Evolutionary conservation across 2,113 vertebrate genomes (phyloP), one percentile per base, ranked within the genome.

Genomic region (Vulpes lagopus): DNA sequence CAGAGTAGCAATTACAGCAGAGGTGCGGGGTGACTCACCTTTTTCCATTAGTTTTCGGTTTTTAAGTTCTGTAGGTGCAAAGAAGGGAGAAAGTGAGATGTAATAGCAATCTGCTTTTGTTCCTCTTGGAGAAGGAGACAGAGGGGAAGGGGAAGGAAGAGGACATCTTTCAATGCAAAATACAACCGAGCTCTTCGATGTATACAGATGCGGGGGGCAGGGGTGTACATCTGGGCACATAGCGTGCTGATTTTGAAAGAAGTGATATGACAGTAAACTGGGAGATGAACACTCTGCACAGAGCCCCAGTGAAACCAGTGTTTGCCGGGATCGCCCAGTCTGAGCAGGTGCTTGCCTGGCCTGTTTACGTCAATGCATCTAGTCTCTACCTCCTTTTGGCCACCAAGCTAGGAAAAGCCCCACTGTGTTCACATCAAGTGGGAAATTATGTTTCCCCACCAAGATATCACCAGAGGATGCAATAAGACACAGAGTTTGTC

Each of bases 361-460:
- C 43, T 10, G 11, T 35, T 3, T 0, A 15, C 2, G 0, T 20
- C 27, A 9, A 4, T 27, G 32, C 15, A 2, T 38, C 25, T 20
- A 11, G n/a, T 51, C 57, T n/a, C 82, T 5, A n/a, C 65, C 65
- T 92, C 55, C 25, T 53, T n/a, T 19, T 11, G 57, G 19, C 32
- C 5, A n/a, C 15, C 19, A 15, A 35, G 43, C 60, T 7, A 3
- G 2, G 38, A 62, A 23, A 0, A 32, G 43, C 19, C 55, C 74
- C 25, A 0, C 11, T 10, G 16, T 57, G 76, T 32, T 20, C 43
- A 30, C 23, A 25, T 6, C 14, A 74, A 5, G 65, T 8, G 30
- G 59, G 74, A 27, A 30, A 4, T 0, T 9, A 16, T 2, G 30
- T 19, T 22, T 17, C 51, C 69, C 57, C 11, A 19, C 0, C 11